These are phyloP conservation scores for Gallinago stenura DNA, from an alignment of 2,797 vertebrate genomes.

Conservation along the genomic window DNA sequence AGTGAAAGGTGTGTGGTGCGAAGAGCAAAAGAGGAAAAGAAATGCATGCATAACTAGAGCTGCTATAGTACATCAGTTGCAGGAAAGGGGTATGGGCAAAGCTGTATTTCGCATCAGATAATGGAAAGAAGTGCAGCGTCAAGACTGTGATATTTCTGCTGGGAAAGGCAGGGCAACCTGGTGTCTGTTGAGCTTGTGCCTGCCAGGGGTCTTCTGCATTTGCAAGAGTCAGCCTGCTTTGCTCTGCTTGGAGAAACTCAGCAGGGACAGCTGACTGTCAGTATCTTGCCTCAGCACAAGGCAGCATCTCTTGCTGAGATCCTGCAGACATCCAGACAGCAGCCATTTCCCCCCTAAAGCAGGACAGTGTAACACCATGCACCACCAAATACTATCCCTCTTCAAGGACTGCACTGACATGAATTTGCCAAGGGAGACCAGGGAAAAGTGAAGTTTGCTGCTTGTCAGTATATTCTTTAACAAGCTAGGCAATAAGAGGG, in stretches of 20 bases:
- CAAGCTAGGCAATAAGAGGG: background rate
- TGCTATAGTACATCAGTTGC: background rate
- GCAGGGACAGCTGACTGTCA: background rate
- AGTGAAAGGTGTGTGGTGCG: background rate
- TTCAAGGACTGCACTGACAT: background rate
- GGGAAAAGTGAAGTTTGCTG: background rate
- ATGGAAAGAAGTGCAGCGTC: background rate
- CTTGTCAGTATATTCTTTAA: background rate
- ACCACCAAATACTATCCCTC: background rate
- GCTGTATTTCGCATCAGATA: background rate
- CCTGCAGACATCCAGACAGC: background rate
- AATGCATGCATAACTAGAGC: background rate
- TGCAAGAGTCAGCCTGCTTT: background rate
- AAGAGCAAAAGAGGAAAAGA: background rate
- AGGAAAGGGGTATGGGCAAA: background rate
- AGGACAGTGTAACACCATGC: background rate
- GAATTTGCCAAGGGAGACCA: background rate
- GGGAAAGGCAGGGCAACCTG: background rate
- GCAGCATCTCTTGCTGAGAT: background rate
- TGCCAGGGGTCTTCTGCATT: background rate
- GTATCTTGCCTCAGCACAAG: rapidly evolving
- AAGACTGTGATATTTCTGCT: background rate
- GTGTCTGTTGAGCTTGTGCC: background rate
- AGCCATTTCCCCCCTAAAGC: background rate
- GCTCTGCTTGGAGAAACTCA: background rate